Conservation (phyloP, 2,797 vertebrate species). For the Pangasius larnaudii region DNA sequence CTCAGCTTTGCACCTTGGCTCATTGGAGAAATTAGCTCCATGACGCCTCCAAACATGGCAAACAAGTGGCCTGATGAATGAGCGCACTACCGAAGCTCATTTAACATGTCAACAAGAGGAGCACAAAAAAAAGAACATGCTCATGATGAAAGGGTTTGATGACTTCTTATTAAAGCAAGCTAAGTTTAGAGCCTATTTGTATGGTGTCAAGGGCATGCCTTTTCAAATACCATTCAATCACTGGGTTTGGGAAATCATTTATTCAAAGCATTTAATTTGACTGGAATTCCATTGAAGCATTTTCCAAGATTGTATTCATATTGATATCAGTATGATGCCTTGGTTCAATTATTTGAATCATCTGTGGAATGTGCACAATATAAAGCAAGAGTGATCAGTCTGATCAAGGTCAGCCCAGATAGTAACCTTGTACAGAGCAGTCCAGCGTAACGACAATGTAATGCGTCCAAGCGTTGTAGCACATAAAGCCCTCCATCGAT, state of each 20-base stretch:
- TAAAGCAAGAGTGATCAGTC: not conserved
- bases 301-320: not conserved
- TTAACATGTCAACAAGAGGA: slow-evolving; percentile 55
- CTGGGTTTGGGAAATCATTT: not conserved
- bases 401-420: not conserved
- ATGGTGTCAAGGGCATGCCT: not conserved
- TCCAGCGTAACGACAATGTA: not conserved
- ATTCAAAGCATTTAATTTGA: not conserved
- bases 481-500: not conserved
- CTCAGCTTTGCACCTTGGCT: slow-evolving; percentile 43
- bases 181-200: slow-evolving; percentile 17
- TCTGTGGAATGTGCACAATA: not conserved
- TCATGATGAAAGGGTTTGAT: slow-evolving; percentile 20
- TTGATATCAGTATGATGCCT: not conserved
- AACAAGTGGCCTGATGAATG: slow-evolving; percentile 81
- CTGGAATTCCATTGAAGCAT: not conserved
- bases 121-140: not conserved
- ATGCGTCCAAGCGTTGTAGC: not conserved
- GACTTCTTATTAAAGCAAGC: slow-evolving; percentile 25
- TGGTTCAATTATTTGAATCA: not conserved
- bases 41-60: slow-evolving; percentile 72
- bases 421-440: not conserved
- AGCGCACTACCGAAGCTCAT: slow-evolving; percentile 65
- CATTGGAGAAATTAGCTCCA: slow-evolving; percentile 73
- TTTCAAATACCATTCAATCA: slow-evolving; percentile 16